Conservation (phyloP, 2,113 vertebrate genomes). For the Plecturocebus donacophilus region DNA sequence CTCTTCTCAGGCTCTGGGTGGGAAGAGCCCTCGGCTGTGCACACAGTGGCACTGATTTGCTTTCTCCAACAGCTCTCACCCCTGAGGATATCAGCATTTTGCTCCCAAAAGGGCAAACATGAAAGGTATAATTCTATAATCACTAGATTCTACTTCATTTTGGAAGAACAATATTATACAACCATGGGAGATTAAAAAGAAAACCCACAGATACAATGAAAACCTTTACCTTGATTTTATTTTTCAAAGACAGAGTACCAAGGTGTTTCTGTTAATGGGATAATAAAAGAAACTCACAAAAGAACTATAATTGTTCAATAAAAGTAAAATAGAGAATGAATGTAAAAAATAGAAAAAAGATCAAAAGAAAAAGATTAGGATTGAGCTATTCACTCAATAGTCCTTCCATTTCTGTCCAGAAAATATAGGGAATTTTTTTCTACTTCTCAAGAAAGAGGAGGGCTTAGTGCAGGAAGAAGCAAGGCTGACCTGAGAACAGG, state of each 20-base stretch:
- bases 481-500: neutral
- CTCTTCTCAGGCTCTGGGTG: fast-evolving
- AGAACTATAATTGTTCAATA: constrained; percentile 62
- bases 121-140: constrained; percentile 8
- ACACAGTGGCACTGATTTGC: fast-evolving
- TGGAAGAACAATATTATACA: constrained; percentile 19
- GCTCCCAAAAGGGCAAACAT: neutral
- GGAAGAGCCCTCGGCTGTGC: fast-evolving
- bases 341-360: neutral
- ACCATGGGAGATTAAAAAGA: neutral
- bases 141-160: constrained; percentile 18
- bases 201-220: constrained; percentile 24
- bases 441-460: neutral
- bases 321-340: constrained; percentile 54
- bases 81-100: neutral
- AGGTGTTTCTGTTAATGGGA: constrained; percentile 45
- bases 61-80: neutral
- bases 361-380: constrained; percentile 16
- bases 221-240: constrained; percentile 39
- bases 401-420: neutral
- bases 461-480: fast-evolving
- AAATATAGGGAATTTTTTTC: neutral
- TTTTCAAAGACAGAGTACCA: constrained; percentile 59
- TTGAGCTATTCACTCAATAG: neutral
- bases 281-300: constrained; percentile 64